phyloP scores from a whole-genome alignment of 2,113 vertebrate species.

The Anser cygnoides region DNA sequence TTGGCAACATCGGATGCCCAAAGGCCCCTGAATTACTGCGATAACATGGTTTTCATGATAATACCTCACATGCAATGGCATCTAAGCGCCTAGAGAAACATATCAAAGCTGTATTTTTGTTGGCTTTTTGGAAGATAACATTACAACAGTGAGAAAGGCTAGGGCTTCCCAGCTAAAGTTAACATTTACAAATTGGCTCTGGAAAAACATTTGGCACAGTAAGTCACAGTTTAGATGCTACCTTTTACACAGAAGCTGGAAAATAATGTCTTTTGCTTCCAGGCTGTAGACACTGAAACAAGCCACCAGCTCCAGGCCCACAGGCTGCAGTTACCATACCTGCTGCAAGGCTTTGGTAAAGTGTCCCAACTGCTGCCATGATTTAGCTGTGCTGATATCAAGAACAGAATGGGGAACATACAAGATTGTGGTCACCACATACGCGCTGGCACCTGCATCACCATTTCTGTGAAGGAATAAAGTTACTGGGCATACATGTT shows the following conservation, averaged over 20 bases:
- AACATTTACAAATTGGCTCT: neutral
- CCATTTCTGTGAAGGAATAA: neutral
- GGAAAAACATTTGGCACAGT: neutral
- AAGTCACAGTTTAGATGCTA: neutral
- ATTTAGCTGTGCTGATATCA: neutral
- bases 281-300: neutral
- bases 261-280: neutral
- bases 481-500: neutral
- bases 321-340: accelerated
- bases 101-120: slow-evolving; percentile 16
- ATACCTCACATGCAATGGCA: slow-evolving; percentile 36
- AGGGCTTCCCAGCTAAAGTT: neutral
- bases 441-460: neutral
- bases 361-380: neutral
- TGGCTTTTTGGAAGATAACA: slow-evolving; percentile 10
- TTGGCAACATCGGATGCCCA: slow-evolving; percentile 71
- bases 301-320: neutral
- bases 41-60: slow-evolving; percentile 68
- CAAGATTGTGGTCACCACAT: accelerated
- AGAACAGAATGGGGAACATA: neutral
- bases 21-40: slow-evolving; percentile 64
- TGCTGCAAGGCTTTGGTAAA: neutral
- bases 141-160: neutral
- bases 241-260: neutral
- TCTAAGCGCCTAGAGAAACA: slow-evolving; percentile 43